Conservation (phyloP, 2,888 invertebrate genomes). For the Escarpia spicata region DNA sequence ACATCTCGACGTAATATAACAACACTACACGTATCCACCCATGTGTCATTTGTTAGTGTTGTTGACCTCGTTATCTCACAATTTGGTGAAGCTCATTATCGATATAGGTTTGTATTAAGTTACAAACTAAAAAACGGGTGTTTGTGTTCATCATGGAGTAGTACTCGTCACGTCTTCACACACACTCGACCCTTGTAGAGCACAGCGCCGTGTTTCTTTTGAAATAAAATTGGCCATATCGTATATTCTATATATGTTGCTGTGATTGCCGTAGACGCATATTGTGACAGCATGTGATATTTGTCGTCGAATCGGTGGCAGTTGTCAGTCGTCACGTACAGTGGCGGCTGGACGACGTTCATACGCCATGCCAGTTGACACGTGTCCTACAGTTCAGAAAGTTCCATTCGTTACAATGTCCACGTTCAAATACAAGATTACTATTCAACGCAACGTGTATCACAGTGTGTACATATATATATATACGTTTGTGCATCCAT, state of each 20-base stretch:
- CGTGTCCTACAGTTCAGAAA: not conserved
- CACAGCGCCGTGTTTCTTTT: not conserved
- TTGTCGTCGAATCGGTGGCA: not conserved
- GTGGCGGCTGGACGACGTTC: constrained; percentile 18
- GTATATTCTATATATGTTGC: not conserved
- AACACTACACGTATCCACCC: no score
- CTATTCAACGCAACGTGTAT: not conserved
- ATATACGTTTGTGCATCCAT: not conserved
- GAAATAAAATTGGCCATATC: constrained; percentile 2
- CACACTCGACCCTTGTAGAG: not conserved
- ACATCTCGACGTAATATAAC: no score
- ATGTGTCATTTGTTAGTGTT: no score
- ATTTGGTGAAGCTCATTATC: no score
- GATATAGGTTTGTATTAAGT: no score
- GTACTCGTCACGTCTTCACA: not conserved
- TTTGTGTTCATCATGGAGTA: no score
- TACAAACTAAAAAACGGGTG: no score
- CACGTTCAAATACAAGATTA: not conserved
- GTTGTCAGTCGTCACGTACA: not conserved
- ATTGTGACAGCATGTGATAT: not conserved
- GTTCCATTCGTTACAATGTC: not conserved
- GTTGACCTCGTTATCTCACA: no score
- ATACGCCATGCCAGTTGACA: constrained; percentile 13
- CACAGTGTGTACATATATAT: not conserved
- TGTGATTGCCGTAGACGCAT: not conserved